Base-by-base conservation (phyloP, 2,113 vertebrate species). In the Ptyas mucosa region DNA sequence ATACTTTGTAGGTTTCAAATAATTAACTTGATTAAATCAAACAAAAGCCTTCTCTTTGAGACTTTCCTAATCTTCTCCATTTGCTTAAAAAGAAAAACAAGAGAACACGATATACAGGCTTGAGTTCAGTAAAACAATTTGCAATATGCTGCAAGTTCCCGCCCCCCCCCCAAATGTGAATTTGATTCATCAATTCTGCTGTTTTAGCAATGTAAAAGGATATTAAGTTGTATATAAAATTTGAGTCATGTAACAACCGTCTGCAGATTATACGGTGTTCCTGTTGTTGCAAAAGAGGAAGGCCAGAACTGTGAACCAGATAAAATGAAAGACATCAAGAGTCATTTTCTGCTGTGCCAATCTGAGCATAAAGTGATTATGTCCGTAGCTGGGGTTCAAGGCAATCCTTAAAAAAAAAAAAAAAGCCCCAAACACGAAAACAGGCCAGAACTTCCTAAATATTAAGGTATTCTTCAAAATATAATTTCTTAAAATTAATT, bases 231-330 rank as follows among this genome's bases (percentile, higher is more conserved):
- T 75, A 29, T 24, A 85, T 14, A 54, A 88, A n/a, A 85, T 46
- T 57, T 89, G 39, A 85, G 24, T 89, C 87, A 24, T 12, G n/a
- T 0, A 1, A 89, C 92, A 52, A 94, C 89, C 95, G 95, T 89
- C 93, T 95, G 89, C 92, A 92, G 91, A 96, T 96, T 96, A 94
- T 94, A 90, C 2, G 64, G 92, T 69, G 43, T 52, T 55, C 6
- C 9, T 93, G 90, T 58, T 87, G 9, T 11, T 93, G 14, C 21
- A 81, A 89, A 93, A 93, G 49, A 87, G 49, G 14, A 85, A 64
- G 61, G 3, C 49, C 49, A 87, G 91, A 93, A 93, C 64, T 46
- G 88, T 26, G 81, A 46, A 20, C 94, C 92, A 89, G 92, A 55
- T 93, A 2, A 0, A 12, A 0, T 49, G 89, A 90, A 94, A 88